These are phyloP conservation scores for Miniopterus natalensis DNA, from an alignment of 2,113 vertebrate genomes.

Conservation along the genomic window DNA sequence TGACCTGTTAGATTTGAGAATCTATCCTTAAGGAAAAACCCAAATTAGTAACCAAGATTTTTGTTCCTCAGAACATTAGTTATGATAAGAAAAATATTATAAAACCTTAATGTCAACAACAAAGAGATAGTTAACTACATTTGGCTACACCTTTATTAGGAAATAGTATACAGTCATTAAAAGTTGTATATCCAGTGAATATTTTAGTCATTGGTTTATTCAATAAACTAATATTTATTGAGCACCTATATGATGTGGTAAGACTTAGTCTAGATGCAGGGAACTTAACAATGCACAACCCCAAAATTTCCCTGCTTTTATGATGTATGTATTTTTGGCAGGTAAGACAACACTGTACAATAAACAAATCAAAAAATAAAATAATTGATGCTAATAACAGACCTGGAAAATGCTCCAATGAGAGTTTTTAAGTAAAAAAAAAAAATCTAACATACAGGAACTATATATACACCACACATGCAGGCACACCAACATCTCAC, in stretches of 20 bases:
- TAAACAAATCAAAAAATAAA: slow-evolving; percentile 13
- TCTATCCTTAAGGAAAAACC: not conserved
- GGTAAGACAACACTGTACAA: not conserved
- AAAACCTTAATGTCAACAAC: not conserved
- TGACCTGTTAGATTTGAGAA: not conserved
- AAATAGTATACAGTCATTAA: slow-evolving; percentile 49
- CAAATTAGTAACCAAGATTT: not conserved
- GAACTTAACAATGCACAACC: not conserved
- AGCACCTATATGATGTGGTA: not conserved
- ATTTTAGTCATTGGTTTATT: slow-evolving; percentile 38
- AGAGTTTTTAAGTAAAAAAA: slow-evolving; percentile 24
- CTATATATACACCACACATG: not conserved
- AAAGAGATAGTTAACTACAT: not conserved
- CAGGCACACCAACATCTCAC: not conserved
- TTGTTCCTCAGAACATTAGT: not conserved
- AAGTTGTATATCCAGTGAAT: not conserved
- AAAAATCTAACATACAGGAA: not conserved
- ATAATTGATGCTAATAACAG: not conserved
- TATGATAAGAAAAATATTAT: not conserved
- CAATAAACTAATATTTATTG: not conserved
- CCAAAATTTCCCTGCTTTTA: not conserved
- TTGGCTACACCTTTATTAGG: not conserved
- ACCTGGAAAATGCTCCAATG: not conserved
- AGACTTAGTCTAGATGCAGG: slow-evolving; percentile 1
- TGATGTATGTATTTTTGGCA: not conserved